Conservation (phyloP, 1,140 invertebrate species). For the Sitophilus oryzae region DNA sequence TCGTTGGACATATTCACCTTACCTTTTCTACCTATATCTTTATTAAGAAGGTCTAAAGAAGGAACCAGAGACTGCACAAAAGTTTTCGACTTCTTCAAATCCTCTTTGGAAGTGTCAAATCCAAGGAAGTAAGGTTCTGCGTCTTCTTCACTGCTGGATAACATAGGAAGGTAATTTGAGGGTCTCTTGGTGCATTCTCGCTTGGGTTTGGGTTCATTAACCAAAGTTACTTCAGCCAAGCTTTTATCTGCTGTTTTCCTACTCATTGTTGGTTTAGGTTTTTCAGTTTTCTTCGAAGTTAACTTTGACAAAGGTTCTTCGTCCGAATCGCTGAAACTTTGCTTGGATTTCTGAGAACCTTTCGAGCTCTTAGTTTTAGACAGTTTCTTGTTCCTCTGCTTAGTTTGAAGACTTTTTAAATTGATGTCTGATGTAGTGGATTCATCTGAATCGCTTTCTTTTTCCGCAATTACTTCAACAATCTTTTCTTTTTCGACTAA, state of each 20-base stretch:
- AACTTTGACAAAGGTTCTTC: conserved; percentile 53
- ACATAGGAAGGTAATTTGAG: conserved; percentile 41
- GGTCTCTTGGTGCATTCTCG: conserved; percentile 40
- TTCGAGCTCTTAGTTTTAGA: conserved; percentile 26
- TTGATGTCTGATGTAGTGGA: conserved; percentile 33
- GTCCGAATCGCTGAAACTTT: conserved; percentile 53
- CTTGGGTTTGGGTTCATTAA: conserved; percentile 35
- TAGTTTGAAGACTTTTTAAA: conserved; percentile 21
- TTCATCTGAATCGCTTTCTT: conserved; percentile 29
- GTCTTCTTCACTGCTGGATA: conserved; percentile 45
- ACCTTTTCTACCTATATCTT: conserved; percentile 49
- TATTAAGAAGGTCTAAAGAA: conserved; percentile 34
- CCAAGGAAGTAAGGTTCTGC: conserved; percentile 52
- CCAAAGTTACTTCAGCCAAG: not conserved
- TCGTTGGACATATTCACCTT: conserved; percentile 67
- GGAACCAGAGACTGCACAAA: conserved; percentile 18
- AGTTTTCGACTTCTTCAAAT: conserved; percentile 20
- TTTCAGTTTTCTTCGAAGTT: conserved; percentile 28
- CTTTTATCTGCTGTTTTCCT: conserved; percentile 11
- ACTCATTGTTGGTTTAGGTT: conserved; percentile 7
- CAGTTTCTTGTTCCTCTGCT: conserved; percentile 28
- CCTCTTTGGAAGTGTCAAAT: conserved; percentile 36
- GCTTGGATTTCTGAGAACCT: conserved; percentile 18
- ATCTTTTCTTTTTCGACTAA: not conserved
- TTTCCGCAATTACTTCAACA: not conserved